Evolutionary conservation across 2,113 vertebrate genomes (phyloP).

Genomic region (Sebastes schlegelii): DNA sequence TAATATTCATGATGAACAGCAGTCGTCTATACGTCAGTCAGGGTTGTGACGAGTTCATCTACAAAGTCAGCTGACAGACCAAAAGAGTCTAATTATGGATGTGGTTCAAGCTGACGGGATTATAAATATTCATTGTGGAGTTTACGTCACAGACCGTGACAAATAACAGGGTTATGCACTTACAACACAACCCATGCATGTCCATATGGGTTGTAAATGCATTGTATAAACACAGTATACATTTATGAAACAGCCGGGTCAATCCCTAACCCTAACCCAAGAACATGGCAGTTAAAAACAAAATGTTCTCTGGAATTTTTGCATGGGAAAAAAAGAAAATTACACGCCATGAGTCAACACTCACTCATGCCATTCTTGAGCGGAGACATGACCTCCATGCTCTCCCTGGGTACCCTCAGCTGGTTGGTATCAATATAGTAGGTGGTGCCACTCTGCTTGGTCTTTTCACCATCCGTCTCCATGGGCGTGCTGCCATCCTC

Average conservation of each 20-base stretch:
- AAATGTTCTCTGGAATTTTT: neutral
- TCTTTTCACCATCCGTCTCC: slow-evolving; percentile 96
- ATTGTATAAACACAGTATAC: neutral
- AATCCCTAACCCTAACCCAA: neutral
- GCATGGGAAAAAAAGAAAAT: neutral
- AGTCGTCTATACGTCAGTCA: slow-evolving; percentile 22
- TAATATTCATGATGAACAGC: slow-evolving; percentile 44
- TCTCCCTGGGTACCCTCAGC: slow-evolving; percentile 94
- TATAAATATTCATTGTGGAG: slow-evolving; percentile 28
- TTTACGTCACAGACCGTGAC: slow-evolving; percentile 15
- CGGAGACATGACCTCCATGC: slow-evolving; percentile 97
- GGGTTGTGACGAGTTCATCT: slow-evolving; percentile 25
- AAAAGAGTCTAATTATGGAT: slow-evolving; percentile 38
- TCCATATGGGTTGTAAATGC: neutral
- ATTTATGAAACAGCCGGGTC: neutral
- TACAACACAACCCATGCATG: neutral
- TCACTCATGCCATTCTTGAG: slow-evolving; percentile 99
- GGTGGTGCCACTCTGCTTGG: slow-evolving; percentile 93
- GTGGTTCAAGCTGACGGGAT: slow-evolving; percentile 23
- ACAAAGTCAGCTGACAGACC: slow-evolving; percentile 7
- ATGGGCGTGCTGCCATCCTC: slow-evolving; percentile 96
- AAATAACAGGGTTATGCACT: neutral
- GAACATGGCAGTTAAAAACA: neutral
- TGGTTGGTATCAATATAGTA: slow-evolving; percentile 99
- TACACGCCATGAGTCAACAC: slow-evolving; percentile 42